phyloP scores from a whole-genome alignment of 2,797 vertebrate species.

The Selene dorsalis region DNA sequence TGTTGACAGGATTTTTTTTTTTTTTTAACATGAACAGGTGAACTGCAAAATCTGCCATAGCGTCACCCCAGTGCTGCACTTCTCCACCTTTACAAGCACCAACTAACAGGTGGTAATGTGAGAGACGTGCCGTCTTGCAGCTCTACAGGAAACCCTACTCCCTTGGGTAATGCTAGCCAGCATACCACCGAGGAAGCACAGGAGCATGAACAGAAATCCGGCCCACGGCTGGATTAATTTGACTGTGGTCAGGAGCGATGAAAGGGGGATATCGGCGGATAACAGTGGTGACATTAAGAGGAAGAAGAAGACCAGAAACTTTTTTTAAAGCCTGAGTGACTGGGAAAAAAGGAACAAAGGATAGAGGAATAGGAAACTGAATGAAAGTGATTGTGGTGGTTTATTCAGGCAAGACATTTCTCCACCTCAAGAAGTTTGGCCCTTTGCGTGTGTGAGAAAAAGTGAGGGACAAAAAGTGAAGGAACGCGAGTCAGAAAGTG shows the following conservation, averaged over 20 bases:
- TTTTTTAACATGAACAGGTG: not conserved
- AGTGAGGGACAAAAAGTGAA: slow-evolving; percentile 34
- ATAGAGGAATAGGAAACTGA: slow-evolving; percentile 22
- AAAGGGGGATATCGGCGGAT: not conserved
- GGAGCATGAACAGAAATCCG: slow-evolving; percentile 54
- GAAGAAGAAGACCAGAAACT: slow-evolving; percentile 13
- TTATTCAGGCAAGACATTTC: slow-evolving; percentile 48
- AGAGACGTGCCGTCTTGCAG: slow-evolving; percentile 64
- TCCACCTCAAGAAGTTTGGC: slow-evolving; percentile 26
- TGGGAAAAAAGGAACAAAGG: not conserved
- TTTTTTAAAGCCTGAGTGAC: not conserved
- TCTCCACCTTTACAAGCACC: not conserved
- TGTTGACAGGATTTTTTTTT: not conserved
- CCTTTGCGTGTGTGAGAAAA: slow-evolving; percentile 34
- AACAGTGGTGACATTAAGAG: not conserved
- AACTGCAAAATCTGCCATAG: not conserved
- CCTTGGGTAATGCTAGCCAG: slow-evolving; percentile 62
- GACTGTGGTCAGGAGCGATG: slow-evolving; percentile 26
- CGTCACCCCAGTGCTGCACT: not conserved
- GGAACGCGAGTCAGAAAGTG: slow-evolving; percentile 20
- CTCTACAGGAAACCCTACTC: slow-evolving; percentile 72
- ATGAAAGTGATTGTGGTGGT: slow-evolving; percentile 40
- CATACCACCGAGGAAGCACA: slow-evolving; percentile 33
- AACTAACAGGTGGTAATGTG: slow-evolving; percentile 70
- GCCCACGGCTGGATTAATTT: slow-evolving; percentile 29